Percentiles rank a stretch among this genome's conserved stretches.
Conservation (phyloP, 2,888 invertebrate genomes). For the Zygaena filipendulae region DNA sequence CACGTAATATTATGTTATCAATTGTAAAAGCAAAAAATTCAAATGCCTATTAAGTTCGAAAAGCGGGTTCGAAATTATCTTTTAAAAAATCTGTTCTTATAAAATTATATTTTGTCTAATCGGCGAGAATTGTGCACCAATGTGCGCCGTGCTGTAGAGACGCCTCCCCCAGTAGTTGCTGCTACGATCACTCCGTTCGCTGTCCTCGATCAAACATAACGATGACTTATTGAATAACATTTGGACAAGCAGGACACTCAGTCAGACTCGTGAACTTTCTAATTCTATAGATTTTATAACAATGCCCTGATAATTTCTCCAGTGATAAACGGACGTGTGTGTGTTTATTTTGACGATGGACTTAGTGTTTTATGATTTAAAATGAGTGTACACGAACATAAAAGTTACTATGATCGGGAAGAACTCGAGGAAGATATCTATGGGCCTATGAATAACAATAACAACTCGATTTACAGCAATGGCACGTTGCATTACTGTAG, state of each 20-base stretch:
- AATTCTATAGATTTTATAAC: no score
- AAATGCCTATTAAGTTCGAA: no score
- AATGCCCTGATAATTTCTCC: no score
- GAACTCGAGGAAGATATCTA: conserved; percentile 44
- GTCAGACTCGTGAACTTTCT: no score
- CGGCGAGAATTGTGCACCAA: conserved; percentile 40
- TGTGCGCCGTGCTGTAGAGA: conserved; percentile 36
- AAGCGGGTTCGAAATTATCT: no score
- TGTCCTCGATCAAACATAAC: conserved; percentile 50
- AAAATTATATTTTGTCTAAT: conserved; percentile 53
- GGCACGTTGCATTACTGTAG: conserved; percentile 70
- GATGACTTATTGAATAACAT: conserved; percentile 46
- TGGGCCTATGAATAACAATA: conserved; percentile 47
- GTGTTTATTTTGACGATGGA: conserved; percentile 10
- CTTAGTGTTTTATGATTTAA: no score
- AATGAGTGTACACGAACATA: conserved; percentile 54
- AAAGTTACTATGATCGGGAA: conserved; percentile 40
- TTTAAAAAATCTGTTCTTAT: no score
- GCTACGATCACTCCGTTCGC: conserved; percentile 54
- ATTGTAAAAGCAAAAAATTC: no score
- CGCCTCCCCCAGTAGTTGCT: conserved; percentile 38
- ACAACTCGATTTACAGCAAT: conserved; percentile 65
- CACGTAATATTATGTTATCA: no score
- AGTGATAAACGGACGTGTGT: conserved; percentile 20
- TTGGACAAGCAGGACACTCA: conserved; percentile 30